Percentiles rank a stretch among this genome's conserved stretches.
These are phyloP conservation scores for Panagrolaimus sp. DNA, from an alignment of 1,140 invertebrate species.

Conservation along the genomic window DNA sequence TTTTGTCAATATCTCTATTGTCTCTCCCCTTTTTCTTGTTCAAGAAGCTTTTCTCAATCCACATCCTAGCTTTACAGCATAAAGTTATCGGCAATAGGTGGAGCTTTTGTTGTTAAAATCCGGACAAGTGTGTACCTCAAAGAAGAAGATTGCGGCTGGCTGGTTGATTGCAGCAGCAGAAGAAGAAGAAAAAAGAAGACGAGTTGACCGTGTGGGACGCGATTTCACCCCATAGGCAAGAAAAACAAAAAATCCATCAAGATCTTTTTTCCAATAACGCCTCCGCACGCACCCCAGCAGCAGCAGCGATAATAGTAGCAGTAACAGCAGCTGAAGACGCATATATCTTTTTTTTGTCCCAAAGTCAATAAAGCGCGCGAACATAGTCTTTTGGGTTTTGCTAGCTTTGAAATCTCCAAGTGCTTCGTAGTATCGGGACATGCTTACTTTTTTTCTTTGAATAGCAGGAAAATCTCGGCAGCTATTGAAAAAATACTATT, in stretches of 20 bases:
- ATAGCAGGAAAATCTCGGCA: slow-evolving; percentile 7
- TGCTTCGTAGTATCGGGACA: slow-evolving; percentile 17
- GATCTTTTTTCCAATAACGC: background rate
- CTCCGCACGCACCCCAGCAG: slow-evolving; percentile 3
- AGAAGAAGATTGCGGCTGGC: background rate
- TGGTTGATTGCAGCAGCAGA: slow-evolving; percentile 11
- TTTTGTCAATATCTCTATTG: background rate
- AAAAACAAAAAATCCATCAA: no score
- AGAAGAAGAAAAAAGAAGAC: no score
- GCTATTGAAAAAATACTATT: no score
- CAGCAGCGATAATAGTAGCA: no score
- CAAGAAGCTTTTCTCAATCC: slow-evolving; percentile 1
- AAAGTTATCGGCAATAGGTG: background rate
- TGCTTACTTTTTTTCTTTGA: slow-evolving; percentile 17
- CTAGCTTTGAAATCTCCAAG: slow-evolving; percentile 4
- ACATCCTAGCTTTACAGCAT: slow-evolving; percentile 12
- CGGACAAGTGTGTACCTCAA: slow-evolving; percentile 7
- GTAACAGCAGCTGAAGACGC: slow-evolving; percentile 5
- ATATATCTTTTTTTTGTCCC: background rate
- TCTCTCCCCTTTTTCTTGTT: slow-evolving; percentile 9
- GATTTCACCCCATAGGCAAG: no score
- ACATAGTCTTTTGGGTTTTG: background rate
- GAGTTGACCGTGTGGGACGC: no score
- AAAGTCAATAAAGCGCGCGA: slow-evolving; percentile 16
- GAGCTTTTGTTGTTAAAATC: slow-evolving; percentile 1